These are phyloP conservation scores for Clarias macrocephalus DNA, from an alignment of 2,113 vertebrate species.

Conservation along the genomic window DNA sequence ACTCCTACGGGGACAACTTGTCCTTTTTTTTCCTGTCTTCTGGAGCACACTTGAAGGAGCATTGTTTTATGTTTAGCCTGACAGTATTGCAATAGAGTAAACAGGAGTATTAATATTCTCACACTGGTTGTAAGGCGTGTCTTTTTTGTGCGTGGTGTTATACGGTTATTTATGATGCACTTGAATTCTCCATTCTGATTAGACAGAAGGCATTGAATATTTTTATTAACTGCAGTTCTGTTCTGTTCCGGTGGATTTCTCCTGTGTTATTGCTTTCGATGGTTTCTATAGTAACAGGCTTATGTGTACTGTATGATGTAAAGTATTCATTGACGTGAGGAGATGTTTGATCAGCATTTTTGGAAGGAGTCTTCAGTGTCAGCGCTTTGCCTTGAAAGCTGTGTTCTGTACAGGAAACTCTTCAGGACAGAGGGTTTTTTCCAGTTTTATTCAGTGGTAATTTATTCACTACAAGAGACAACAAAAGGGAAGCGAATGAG, in stretches of 20 bases:
- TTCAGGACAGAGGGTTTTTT: not conserved
- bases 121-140: not conserved
- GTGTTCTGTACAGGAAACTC: not conserved
- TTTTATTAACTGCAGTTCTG: not conserved
- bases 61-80: not conserved
- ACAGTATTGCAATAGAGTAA: not conserved
- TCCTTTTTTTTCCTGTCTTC: slow-evolving; percentile 8
- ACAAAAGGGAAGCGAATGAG: not conserved
- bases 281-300: not conserved
- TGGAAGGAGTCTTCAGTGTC: not conserved
- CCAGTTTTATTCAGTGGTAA: not conserved
- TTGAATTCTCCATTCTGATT: not conserved
- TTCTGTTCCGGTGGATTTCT: not conserved
- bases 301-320: not conserved
- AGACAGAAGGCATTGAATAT: not conserved
- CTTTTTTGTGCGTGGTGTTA: not conserved
- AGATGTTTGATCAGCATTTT: not conserved
- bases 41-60: not conserved
- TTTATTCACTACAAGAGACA: not conserved
- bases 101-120: not conserved
- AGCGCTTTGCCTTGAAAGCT: not conserved
- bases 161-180: too few species aligned
- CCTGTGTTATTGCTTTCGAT: not conserved
- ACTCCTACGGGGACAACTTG: not conserved
- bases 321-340: not conserved